Percentiles rank a stretch among this genome's conserved stretches.
These are phyloP conservation scores for Drosophila takahashii DNA, from an alignment of 1,140 invertebrate genomes.

Conservation along the genomic window DNA sequence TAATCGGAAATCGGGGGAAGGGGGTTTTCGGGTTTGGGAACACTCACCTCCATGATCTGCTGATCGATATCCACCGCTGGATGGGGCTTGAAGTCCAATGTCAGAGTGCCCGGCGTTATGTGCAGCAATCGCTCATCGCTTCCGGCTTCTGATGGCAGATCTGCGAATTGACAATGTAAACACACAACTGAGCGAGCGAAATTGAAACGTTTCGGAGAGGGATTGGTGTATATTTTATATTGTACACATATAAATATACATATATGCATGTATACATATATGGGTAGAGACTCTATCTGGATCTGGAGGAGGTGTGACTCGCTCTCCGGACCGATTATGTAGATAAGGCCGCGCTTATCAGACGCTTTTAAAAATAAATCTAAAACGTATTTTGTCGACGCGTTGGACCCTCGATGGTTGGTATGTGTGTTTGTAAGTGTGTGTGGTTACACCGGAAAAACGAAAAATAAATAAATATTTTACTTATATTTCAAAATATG, in stretches of 20 bases:
- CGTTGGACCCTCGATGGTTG: constrained; percentile 27
- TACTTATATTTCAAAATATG: not conserved
- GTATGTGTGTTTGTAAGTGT: constrained; percentile 4
- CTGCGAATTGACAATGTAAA: constrained; percentile 61
- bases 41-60: constrained; percentile 80
- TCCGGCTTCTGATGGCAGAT: constrained; percentile 80
- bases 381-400: constrained; percentile 72
- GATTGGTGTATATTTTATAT: not conserved
- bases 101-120: constrained; percentile 68
- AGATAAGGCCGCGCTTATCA: constrained; percentile 75
- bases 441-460: constrained; percentile 4
- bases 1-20: too few species aligned
- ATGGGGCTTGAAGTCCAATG: constrained; percentile 75
- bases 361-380: constrained; percentile 76
- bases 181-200: constrained; percentile 26
- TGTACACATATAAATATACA: too few species aligned
- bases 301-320: constrained; percentile 30
- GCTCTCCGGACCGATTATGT: constrained; percentile 53
- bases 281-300: not conserved
- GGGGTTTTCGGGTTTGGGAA: too few species aligned
- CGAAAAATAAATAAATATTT: too few species aligned
- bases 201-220: constrained; percentile 30
- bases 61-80: constrained; percentile 75
- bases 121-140: constrained; percentile 77
- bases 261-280: too few species aligned